Percentiles rank a stretch among this genome's conserved stretches.
Conservation (phyloP, 1,140 invertebrate genomes). For the Onthophagus taurus region DNA sequence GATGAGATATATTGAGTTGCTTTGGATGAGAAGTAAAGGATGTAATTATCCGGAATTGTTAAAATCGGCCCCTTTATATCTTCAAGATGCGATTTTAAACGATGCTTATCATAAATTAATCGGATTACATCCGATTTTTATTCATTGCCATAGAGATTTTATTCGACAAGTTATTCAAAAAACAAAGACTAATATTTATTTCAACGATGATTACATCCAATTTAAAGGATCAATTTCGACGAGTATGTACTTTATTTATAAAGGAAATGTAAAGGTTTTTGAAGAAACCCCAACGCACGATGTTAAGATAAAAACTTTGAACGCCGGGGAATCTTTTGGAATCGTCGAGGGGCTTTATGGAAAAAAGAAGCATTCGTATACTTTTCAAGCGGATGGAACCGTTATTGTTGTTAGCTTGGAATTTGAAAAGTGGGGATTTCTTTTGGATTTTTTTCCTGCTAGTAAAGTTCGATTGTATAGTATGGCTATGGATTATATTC, state of each 20-base stretch:
- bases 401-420: slow-evolving; percentile 11
- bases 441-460: slow-evolving; percentile 18
- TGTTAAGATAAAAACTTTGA: background rate
- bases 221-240: slow-evolving; percentile 14
- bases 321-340: slow-evolving; percentile 15
- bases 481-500: too few species aligned
- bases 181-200: slow-evolving; percentile 14
- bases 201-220: slow-evolving; percentile 15
- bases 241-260: slow-evolving; percentile 20
- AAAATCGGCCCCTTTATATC: slow-evolving; percentile 15
- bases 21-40: background rate
- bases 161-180: slow-evolving; percentile 15
- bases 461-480: too few species aligned
- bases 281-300: slow-evolving; percentile 10
- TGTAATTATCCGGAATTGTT: background rate
- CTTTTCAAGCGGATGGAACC: slow-evolving; percentile 11
- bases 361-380: slow-evolving; percentile 11
- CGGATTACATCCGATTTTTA: slow-evolving; percentile 14
- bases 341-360: slow-evolving; percentile 14
- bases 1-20: background rate
- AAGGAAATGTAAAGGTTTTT: slow-evolving; percentile 13
- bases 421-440: background rate
- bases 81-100: slow-evolving; percentile 17
- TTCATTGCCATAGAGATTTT: slow-evolving; percentile 15
- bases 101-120: slow-evolving; percentile 16